Percentiles rank a stretch among this genome's conserved stretches.
phyloP scores from a whole-genome alignment of 2,888 invertebrate species.

The Acholoe squamosa region DNA sequence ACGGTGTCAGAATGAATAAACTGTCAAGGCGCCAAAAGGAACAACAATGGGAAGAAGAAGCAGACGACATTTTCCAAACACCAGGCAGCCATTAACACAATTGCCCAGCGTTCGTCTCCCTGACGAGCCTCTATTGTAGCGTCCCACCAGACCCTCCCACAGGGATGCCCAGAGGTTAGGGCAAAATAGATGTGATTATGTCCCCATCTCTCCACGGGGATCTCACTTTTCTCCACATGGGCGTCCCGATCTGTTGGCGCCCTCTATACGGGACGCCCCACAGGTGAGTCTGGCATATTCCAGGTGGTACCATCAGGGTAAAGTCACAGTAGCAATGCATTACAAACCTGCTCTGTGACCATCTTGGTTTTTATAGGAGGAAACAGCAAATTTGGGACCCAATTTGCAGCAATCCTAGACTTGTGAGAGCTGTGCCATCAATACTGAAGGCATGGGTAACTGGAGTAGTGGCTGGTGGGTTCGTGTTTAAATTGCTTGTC shows the following conservation, averaged over 20 bases:
- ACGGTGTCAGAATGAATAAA: no score
- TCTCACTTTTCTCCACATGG: neutral
- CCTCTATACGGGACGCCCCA: neutral
- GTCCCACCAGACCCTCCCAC: neutral
- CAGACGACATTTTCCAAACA: neutral
- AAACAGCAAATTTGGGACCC: neutral
- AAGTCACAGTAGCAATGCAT: neutral
- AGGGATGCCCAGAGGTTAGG: neutral
- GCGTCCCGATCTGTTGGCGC: neutral
- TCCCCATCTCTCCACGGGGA: slow-evolving; percentile 23
- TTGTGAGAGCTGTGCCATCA: neutral
- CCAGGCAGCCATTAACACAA: neutral
- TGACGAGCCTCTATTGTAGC: neutral
- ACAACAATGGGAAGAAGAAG: neutral
- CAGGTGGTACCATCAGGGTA: slow-evolving; percentile 20
- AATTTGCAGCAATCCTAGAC: slow-evolving; percentile 19
- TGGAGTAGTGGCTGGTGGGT: no score
- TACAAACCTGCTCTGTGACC: neutral
- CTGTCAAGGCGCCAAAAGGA: neutral
- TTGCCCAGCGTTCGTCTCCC: neutral
- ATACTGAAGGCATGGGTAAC: no score
- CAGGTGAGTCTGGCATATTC: slow-evolving; percentile 2
- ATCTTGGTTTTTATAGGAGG: neutral
- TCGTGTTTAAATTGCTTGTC: no score
- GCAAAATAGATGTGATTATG: slow-evolving; percentile 7